A percentile compares a stretch with the other conserved stretches of the same genome.
These are phyloP conservation scores for Tetheella fluctuosa DNA, from an alignment of 2,888 invertebrate species.

Conservation along the genomic window DNA sequence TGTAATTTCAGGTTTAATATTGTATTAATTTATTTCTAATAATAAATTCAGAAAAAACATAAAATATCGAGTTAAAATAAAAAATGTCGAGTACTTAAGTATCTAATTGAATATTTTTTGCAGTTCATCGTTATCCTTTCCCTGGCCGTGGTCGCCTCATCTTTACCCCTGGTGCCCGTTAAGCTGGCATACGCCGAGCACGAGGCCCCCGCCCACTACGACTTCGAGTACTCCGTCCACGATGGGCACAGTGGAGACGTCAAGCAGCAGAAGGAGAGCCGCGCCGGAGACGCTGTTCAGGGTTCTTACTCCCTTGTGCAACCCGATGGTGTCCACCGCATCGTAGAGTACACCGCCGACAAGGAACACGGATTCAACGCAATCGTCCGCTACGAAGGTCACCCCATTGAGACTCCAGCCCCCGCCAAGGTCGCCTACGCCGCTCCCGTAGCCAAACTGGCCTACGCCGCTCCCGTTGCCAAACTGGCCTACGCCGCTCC, in stretches of 20 bases:
- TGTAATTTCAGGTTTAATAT: too few relatives aligned
- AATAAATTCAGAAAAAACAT: too few relatives aligned
- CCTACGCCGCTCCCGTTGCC: constrained; percentile 40
- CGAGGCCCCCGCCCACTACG: constrained; percentile 71
- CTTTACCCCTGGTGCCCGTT: constrained; percentile 48
- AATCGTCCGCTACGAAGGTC: constrained; percentile 72
- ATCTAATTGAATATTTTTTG: constrained; percentile 20
- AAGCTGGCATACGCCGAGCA: constrained; percentile 64
- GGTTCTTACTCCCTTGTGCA: constrained; percentile 80
- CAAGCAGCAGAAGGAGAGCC: constrained; percentile 76
- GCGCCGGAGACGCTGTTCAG: constrained; percentile 71
- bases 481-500: constrained; percentile 44
- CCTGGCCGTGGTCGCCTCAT: constrained; percentile 58
- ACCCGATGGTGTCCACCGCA: constrained; percentile 74
- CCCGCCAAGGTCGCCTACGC: constrained; percentile 34
- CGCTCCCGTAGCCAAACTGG: constrained; percentile 39
- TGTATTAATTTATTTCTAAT: too few relatives aligned
- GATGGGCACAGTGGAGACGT: constrained; percentile 74
- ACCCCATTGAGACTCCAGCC: constrained; percentile 43
- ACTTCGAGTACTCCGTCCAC: constrained; percentile 75
- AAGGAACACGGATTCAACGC: constrained; percentile 76
- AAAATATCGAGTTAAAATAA: too few relatives aligned
- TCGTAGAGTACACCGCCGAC: constrained; percentile 77
- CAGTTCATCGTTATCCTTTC: constrained; percentile 49
- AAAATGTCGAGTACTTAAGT: not conserved